Base-by-base conservation (phyloP, 2,113 vertebrate genomes). In the Sylvilagus bachmani region DNA sequence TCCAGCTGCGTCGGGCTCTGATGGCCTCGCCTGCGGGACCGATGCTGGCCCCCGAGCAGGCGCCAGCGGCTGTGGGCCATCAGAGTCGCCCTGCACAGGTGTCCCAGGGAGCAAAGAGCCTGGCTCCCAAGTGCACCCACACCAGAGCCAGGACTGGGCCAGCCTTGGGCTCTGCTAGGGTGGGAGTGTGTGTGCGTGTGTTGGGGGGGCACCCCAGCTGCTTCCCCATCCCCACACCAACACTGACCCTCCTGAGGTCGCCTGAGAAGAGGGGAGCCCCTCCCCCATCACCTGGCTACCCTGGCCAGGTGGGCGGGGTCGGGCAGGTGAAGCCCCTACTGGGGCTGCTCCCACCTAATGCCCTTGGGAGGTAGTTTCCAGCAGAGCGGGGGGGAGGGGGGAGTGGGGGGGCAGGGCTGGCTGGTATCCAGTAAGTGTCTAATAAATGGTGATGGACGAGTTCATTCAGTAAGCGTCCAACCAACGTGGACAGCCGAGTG, bases 41-140 rank as follows among this genome's bases (percentile, higher is more conserved):
- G 51, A 86, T 14, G 22, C 51, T 33, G 16, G 3, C 3, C 70
- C 36, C 33, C 5, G 9, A 74, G 5, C 10, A 25, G 31, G 44
- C 27, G 12, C 38, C 17, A 2, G 53, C 44, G 38, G 86, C 7
- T 73, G 25, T 9, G 85, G 38, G n/a, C 19, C 66, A 27, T 33
- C 29, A 24, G 62, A 66, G 22, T 1, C 2, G 2, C 82, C 36
- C 13, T 16, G 61, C n/a, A 38, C 51, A 19, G 0, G 0, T 0
- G 62, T 31, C n/a, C 51, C 31, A 1, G 22, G 44, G n/a, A 38
- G 66, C 38, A 49, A 27, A 27, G 81, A 29, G 10, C 4, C 0
- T 0, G 19, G 21, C 1, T 44, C 85, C 12, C 53, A 44, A 12
- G 25, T 2, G 5, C 3, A 12, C 58, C n/a, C 16, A 16, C 7